Evolutionary conservation across 2,113 vertebrate genomes (phyloP), one percentile per base, ranked within the genome.

Genomic region (Channa maculata): DNA sequence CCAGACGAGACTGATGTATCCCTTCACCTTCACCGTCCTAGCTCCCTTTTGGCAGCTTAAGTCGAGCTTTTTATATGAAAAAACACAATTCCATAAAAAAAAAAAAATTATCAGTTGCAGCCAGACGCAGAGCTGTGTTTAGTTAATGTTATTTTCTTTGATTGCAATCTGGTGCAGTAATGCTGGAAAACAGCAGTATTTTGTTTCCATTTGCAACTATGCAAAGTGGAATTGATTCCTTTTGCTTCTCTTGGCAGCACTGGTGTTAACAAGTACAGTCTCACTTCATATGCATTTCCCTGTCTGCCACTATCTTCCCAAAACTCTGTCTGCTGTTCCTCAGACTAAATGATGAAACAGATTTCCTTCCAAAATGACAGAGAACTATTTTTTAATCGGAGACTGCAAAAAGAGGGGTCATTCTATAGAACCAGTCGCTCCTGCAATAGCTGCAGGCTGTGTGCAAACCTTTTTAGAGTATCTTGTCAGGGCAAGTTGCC

Each of bases 21-120:
- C 50, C 15, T n/a, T 88, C 79, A 86, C 85, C 83, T 88, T 88
- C 55, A 65, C 74, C 60, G 80, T 72, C 63, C 74, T 67, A 65
- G 76, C 78, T 77, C 74, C 51, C 55, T 61, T 80, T 75, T 74
- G 49, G 45, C 57, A 49, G 62, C 76, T 71, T 70, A 69, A 2
- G 33, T 82, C 77, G 79, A 55, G 82, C 49, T 68, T 79, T 52
- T 63, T 75, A 60, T 65, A 51, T 24, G 24, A 63, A 82, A 82
- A 67, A 57, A 8, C 10, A 48, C 34, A 61, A 67, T 68, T 70
- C 73, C 36, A 57, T 46, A 1, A 36, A 69, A 70, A 1, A 36
- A 69, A 70, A 83, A 24, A 58, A 50, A 73, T 80, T 88, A 84
- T 88, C 75, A 0, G 49, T 13, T 5, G 4, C 62, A 65, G 76